Evolutionary conservation across 2,113 vertebrate genomes (phyloP).

Genomic region (Campylorhamphus procurvoides): DNA sequence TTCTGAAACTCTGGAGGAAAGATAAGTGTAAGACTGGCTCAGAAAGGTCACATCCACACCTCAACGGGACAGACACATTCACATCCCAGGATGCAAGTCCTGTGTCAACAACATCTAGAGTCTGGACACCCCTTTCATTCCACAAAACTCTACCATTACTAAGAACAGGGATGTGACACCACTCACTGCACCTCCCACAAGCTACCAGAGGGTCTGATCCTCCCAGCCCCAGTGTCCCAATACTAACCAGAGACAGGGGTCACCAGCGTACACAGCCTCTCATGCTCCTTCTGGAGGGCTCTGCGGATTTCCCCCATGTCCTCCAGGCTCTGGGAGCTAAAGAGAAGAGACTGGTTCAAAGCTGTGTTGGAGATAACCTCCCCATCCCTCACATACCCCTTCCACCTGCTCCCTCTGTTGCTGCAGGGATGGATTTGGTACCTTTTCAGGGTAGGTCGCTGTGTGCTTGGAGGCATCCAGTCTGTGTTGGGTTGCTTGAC

Average conservation of each 20-base stretch:
- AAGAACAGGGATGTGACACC: not conserved
- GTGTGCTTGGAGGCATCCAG: slow-evolving; percentile 82
- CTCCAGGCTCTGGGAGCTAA: slow-evolving; percentile 90
- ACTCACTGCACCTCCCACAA: not conserved
- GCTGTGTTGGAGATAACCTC: not conserved
- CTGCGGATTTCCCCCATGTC: slow-evolving; percentile 79
- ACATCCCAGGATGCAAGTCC: not conserved
- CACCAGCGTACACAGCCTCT: slow-evolving; percentile 74
- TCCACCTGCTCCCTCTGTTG: not conserved
- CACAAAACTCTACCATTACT: not conserved
- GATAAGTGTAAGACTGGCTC: not conserved
- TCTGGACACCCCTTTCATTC: not conserved
- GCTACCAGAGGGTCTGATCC: fast-evolving
- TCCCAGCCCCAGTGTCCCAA: not conserved
- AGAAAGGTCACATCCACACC: not conserved
- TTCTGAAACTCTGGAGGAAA: slow-evolving; percentile 83
- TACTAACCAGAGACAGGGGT: slow-evolving; percentile 85
- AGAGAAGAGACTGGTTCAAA: not conserved
- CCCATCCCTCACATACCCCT: not conserved
- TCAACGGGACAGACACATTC: not conserved
- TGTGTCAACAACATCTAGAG: not conserved
- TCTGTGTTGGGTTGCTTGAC: slow-evolving; percentile 87
- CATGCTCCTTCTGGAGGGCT: slow-evolving; percentile 84
- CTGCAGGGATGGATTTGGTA: not conserved
- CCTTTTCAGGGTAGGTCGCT: slow-evolving; percentile 86